Evolutionary conservation across 2,888 invertebrate species (phyloP).

Genomic region (Lycia hirtaria): DNA sequence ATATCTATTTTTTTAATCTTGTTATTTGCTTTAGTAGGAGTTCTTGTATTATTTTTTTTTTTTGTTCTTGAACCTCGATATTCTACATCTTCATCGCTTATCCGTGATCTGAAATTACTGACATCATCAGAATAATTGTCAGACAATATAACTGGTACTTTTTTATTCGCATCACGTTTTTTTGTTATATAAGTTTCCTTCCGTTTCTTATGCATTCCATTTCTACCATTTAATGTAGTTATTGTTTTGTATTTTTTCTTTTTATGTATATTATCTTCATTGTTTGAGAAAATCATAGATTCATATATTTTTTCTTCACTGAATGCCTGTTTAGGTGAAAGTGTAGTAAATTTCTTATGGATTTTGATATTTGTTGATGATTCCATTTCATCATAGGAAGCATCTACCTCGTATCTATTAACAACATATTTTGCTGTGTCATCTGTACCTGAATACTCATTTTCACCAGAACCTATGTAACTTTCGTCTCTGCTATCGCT

Average conservation of each 20-base stretch:
- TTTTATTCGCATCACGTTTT: not conserved
- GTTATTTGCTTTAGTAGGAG: not conserved
- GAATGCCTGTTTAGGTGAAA: not conserved
- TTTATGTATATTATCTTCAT: conserved; percentile 25
- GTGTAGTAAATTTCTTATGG: not conserved
- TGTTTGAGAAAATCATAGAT: not conserved
- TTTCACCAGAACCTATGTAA: not conserved
- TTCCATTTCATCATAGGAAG: not conserved
- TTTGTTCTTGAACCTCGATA: not conserved
- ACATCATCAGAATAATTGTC: not conserved
- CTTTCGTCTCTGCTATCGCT: not conserved
- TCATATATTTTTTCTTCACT: conserved; percentile 4
- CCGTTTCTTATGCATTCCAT: conserved; percentile 15
- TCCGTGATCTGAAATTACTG: not conserved
- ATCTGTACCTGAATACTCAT: no score
- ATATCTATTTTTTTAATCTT: not conserved
- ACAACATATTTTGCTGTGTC: not conserved
- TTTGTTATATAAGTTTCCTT: conserved; percentile 16
- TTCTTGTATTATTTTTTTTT: not conserved
- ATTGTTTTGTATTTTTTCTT: conserved; percentile 16
- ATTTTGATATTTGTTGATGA: not conserved
- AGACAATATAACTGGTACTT: not conserved
- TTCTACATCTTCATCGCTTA: not conserved
- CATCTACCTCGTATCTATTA: not conserved
- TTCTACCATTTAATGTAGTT: conserved; percentile 11